Evolutionary conservation across 2,888 invertebrate genomes (phyloP).

Genomic region (Platycnemis pennipes): DNA sequence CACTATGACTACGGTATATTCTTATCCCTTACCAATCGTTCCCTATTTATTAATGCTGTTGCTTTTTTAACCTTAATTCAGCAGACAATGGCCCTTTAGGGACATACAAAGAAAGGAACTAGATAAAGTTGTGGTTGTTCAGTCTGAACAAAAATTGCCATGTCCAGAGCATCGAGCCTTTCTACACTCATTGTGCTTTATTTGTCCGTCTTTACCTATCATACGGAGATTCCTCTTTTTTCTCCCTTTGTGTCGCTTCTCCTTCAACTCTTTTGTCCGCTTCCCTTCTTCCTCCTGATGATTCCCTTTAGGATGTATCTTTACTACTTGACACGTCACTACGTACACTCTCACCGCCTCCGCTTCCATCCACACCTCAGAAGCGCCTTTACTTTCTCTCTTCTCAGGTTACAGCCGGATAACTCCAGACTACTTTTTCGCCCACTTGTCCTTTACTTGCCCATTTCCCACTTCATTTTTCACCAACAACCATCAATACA

Average conservation of each 20-base stretch:
- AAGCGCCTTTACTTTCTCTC: neutral
- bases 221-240: neutral
- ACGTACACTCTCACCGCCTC: neutral
- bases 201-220: neutral
- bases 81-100: too few relatives aligned
- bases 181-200: too few relatives aligned
- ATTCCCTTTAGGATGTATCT: neutral
- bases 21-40: too few relatives aligned
- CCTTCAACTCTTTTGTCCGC: neutral
- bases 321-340: neutral
- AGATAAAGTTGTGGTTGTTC: too few relatives aligned
- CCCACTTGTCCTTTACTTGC: neutral
- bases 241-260: neutral
- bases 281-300: neutral
- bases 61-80: neutral
- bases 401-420: neutral
- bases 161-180: neutral
- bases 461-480: neutral
- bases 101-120: too few relatives aligned
- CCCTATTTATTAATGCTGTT: too few relatives aligned
- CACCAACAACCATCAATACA: neutral
- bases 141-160: too few relatives aligned
- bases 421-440: neutral
- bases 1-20: too few relatives aligned
- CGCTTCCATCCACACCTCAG: neutral